Evolutionary conservation across 1,140 invertebrate species (phyloP).

Genomic region (Drosophila sp.): DNA sequence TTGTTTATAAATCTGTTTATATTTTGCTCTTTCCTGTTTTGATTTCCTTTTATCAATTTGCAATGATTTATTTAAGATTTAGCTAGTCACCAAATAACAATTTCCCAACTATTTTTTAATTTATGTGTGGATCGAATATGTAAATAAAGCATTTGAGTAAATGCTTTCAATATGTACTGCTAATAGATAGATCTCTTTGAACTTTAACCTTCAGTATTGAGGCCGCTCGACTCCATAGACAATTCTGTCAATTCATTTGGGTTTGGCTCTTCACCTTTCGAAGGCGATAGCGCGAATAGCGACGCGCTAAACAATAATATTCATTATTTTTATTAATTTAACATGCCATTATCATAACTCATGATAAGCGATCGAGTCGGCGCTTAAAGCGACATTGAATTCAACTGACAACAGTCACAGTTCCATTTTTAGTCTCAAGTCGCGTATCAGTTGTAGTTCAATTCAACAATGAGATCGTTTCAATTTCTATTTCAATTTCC

Average conservation of each 20-base stretch:
- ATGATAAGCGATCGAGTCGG: conserved; percentile 50
- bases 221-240: neutral
- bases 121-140: too few species aligned
- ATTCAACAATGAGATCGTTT: conserved; percentile 36
- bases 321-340: conserved; percentile 80
- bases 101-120: too few species aligned
- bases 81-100: too few species aligned
- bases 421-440: conserved; percentile 29
- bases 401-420: conserved; percentile 42
- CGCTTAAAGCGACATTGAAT: conserved; percentile 33
- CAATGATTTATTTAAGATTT: too few species aligned
- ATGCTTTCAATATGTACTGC: neutral
- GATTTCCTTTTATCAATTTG: too few species aligned
- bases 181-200: conserved; percentile 8
- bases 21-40: too few species aligned
- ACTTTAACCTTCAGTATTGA: neutral
- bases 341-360: conserved; percentile 65
- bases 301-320: conserved; percentile 68
- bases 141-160: too few species aligned
- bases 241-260: conserved; percentile 29
- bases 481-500: conserved; percentile 36
- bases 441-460: conserved; percentile 2
- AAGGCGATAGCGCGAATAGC: conserved; percentile 11
- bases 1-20: too few species aligned
- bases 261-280: conserved; percentile 35